phyloP scores from a whole-genome alignment of 2,888 invertebrate genomes.

The Diaphora mendica region DNA sequence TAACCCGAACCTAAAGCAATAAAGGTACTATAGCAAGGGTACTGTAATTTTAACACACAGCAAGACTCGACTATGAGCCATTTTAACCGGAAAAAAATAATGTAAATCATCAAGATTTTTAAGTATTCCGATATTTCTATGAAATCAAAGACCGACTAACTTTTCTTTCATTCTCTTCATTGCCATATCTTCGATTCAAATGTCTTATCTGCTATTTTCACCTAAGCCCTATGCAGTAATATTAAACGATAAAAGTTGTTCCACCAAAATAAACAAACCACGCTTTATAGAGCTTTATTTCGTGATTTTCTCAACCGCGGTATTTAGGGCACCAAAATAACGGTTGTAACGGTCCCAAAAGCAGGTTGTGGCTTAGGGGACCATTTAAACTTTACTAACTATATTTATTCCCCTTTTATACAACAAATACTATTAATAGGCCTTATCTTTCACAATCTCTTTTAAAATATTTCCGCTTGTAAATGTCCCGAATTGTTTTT shows the following conservation, averaged over 20 bases:
- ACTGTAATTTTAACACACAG: neutral
- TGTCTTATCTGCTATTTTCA: neutral
- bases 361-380: slow-evolving; percentile 30
- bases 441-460: slow-evolving; percentile 18
- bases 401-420: slow-evolving; percentile 20
- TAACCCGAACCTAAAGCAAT: neutral
- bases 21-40: neutral
- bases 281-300: neutral
- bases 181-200: neutral
- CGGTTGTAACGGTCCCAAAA: slow-evolving; percentile 40
- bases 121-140: neutral
- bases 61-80: neutral
- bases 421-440: slow-evolving; percentile 9
- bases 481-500: slow-evolving; percentile 26
- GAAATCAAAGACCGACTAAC: neutral
- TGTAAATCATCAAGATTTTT: neutral
- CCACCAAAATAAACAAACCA: neutral
- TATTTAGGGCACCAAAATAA: slow-evolving; percentile 34
- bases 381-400: slow-evolving; percentile 30
- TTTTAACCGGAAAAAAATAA: neutral
- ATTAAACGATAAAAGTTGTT: neutral
- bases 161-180: neutral
- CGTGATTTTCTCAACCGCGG: slow-evolving; percentile 11
- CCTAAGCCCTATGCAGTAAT: neutral
- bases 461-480: slow-evolving; percentile 35